phyloP scores from a whole-genome alignment of 2,797 vertebrate species.

The Danio jaintianensis region DNA sequence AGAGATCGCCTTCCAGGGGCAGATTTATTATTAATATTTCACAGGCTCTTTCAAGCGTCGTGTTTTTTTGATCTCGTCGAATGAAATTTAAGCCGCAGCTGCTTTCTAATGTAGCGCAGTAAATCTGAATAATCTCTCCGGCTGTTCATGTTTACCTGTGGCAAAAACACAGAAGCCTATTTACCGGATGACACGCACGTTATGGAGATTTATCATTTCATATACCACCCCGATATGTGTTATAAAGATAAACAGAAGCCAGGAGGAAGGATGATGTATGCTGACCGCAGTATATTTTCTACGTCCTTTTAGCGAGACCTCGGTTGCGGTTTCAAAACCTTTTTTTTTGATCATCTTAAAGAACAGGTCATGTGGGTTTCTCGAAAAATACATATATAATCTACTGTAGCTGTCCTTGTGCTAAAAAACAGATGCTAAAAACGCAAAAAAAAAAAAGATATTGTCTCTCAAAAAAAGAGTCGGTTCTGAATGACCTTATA shows the following conservation, averaged over 20 bases:
- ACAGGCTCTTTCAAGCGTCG: slow-evolving; percentile 13
- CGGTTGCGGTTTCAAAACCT: neutral
- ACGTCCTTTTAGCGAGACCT: neutral
- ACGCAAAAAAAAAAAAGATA: too few relatives aligned
- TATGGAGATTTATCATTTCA: slow-evolving; percentile 15
- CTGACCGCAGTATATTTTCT: neutral
- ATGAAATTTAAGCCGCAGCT: slow-evolving; percentile 25
- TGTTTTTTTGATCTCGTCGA: slow-evolving; percentile 29
- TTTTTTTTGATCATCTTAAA: neutral
- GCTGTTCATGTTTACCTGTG: slow-evolving; percentile 15
- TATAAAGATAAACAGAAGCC: neutral
- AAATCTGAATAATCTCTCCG: slow-evolving; percentile 31
- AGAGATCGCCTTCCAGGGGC: slow-evolving; percentile 12
- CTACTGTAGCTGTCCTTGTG: too few relatives aligned
- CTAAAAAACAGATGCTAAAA: too few relatives aligned
- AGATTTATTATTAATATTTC: slow-evolving; percentile 34
- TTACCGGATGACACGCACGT: neutral
- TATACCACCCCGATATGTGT: slow-evolving; percentile 5
- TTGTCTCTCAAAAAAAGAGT: too few relatives aligned
- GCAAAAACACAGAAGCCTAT: slow-evolving; percentile 28
- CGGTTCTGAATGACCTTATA: too few relatives aligned
- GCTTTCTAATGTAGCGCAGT: neutral
- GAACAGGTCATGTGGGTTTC: too few relatives aligned
- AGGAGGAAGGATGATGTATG: neutral
- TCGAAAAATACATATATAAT: too few relatives aligned